Base-by-base conservation (phyloP, 2,888 invertebrate species). In the Limnephilus rhombicus region DNA sequence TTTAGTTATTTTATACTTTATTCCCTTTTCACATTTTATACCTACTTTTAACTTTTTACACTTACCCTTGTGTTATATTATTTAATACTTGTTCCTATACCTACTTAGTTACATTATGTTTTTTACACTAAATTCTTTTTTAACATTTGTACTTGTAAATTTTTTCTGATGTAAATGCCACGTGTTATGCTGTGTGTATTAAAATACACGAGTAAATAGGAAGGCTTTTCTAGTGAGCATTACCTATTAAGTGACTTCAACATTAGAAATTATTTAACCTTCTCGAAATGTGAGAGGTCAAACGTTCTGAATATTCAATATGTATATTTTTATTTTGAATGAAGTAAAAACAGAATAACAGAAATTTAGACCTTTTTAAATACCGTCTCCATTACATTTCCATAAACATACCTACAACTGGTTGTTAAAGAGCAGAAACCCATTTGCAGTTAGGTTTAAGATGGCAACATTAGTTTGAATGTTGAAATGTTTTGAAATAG, bases 341-440 rank as follows among this genome's bases (percentile, higher is more conserved):
- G 49, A 24, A 34, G 45, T n/a, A 29, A 86, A 86, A 86, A 49
- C 29, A 29, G 29, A 86, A 45, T 86, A 41, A 41, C 24, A 37
- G 86, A 86, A 49, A 86, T 86, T 86, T 49, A 86, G 45, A 86
- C 86, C 41, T 86, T 86, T 86, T 86, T 86, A 86, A 86, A 86
- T 49, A 86, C 86, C 45, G 11, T 29, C 24, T 86, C 45, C 86
- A 86, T 86, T 86, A 86, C 13, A 86, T 86, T 86, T 86, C 86
- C 86, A 86, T 86, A 86, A 86, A 86, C 49, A 29, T 49, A 86
- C 45, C n/a, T 86, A 68, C 68, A 68, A 68, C 24, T 45, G 41
- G 86, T 86, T 86, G 86, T 86, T 86, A 37, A 86, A 86, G 41
- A 86, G 86, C 86, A 86, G 45, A 45, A 86, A 86, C 45, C 49